These are phyloP conservation scores for Drosophila cognata DNA, from an alignment of 2,888 invertebrate species.

Conservation along the genomic window DNA sequence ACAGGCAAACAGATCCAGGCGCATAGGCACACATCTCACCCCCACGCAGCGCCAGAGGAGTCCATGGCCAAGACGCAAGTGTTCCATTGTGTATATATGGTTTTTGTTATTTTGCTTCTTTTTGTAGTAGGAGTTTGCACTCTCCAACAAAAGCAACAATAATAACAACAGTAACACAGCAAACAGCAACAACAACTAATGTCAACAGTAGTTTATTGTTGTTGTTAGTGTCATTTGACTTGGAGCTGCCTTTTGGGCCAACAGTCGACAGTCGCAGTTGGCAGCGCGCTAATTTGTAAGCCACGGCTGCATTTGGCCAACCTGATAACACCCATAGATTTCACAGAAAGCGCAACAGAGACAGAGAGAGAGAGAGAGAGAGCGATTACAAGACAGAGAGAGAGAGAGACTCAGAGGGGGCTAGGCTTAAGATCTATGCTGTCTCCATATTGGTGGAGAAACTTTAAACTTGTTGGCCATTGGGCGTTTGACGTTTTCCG, in stretches of 20 bases:
- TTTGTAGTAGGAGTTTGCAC: constrained; percentile 58
- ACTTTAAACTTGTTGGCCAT: constrained; percentile 65
- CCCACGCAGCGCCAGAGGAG: constrained; percentile 75
- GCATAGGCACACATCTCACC: constrained; percentile 58
- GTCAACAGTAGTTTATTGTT: constrained; percentile 80
- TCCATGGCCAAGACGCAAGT: constrained; percentile 63
- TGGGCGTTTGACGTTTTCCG: constrained; percentile 73
- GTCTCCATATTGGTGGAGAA: constrained; percentile 74
- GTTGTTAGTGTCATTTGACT: constrained; percentile 80
- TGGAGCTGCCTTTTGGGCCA: constrained; percentile 74
- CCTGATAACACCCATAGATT: constrained; percentile 70
- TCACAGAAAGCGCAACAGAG: constrained; percentile 18
- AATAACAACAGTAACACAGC: constrained; percentile 40
- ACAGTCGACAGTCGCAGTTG: constrained; percentile 70
- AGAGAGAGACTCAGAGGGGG: constrained; percentile 6
- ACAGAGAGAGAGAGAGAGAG: constrained; percentile 7
- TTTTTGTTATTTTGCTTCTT: constrained; percentile 11
- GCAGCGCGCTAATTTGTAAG: constrained; percentile 80
- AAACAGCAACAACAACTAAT: constrained; percentile 64
- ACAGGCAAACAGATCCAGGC: constrained; percentile 29
- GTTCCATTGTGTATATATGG: constrained; percentile 69
- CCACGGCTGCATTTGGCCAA: constrained; percentile 69
- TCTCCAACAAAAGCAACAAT: constrained; percentile 31
- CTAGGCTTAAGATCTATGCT: constrained; percentile 41
- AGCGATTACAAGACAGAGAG: neutral